A percentile compares a stretch with the other conserved stretches of the same genome.
These are phyloP conservation scores for Dicerorhinus sumatrensis DNA, from an alignment of 2,113 vertebrate species.

Conservation along the genomic window DNA sequence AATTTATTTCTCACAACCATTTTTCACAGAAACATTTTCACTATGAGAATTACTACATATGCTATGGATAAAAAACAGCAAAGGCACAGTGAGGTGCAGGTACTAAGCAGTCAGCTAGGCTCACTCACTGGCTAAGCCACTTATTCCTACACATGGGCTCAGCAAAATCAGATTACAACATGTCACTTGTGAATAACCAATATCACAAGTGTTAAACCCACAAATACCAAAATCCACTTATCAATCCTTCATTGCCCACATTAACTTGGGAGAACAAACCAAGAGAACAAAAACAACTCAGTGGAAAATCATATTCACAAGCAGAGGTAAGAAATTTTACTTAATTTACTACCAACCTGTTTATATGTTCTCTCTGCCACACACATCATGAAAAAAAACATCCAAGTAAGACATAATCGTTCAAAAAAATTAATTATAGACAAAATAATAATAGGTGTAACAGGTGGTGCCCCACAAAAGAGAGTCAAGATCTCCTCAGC, in stretches of 20 bases:
- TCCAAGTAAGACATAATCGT: conserved; percentile 94
- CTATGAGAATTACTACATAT: background rate
- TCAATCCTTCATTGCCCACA: background rate
- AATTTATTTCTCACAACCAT: background rate
- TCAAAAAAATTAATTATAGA: conserved; percentile 93
- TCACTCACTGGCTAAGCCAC: background rate
- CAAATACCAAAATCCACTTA: background rate
- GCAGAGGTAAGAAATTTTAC: background rate
- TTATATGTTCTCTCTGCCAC: conserved; percentile 99
- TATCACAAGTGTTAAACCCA: background rate
- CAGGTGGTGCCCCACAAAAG: conserved; percentile 88
- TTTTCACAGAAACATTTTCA: background rate
- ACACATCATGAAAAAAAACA: conserved; percentile 99
- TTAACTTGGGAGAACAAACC: background rate
- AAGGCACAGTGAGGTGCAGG: background rate
- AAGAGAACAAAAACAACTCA: background rate
- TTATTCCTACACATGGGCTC: background rate
- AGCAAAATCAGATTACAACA: background rate
- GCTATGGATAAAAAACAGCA: background rate
- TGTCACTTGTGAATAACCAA: background rate
- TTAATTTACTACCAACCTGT: conserved; percentile 88
- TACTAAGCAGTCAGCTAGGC: too few species aligned
- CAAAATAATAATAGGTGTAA: conserved; percentile 84
- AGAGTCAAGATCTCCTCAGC: conserved; percentile 87
- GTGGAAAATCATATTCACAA: background rate